Conservation (phyloP, 2,888 invertebrate species). For the Perizoma affinitatum region DNA sequence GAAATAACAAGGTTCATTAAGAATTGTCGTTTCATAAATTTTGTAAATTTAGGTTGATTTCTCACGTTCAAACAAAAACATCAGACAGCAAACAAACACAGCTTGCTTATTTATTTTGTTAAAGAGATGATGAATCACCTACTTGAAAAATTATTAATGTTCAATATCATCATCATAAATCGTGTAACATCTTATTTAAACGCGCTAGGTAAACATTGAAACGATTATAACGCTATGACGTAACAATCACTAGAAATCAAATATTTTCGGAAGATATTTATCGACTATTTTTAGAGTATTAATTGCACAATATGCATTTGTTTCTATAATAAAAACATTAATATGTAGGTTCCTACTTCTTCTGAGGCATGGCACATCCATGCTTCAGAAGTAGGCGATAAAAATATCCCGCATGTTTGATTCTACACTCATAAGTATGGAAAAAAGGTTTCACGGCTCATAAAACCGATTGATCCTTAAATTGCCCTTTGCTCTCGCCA, state of each 20-base stretch:
- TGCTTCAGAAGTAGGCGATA: constrained; percentile 25
- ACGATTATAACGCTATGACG: constrained; percentile 38
- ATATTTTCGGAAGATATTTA: background rate
- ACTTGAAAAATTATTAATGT: constrained; percentile 14
- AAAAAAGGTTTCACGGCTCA: constrained; percentile 69
- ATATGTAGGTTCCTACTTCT: too few relatives aligned
- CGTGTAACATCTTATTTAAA: constrained; percentile 47
- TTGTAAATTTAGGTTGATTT: too few relatives aligned
- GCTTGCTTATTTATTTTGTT: too few relatives aligned
- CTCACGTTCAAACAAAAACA: too few relatives aligned
- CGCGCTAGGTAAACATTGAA: constrained; percentile 48
- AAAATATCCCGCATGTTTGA: constrained; percentile 47
- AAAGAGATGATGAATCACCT: too few relatives aligned
- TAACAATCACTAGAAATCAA: constrained; percentile 4
- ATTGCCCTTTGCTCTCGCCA: constrained; percentile 54
- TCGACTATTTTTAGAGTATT: too few relatives aligned
- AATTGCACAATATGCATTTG: too few relatives aligned
- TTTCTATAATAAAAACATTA: constrained; percentile 4
- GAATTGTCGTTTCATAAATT: too few relatives aligned
- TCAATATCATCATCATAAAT: constrained; percentile 38
- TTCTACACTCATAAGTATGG: constrained; percentile 53
- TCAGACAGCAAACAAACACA: too few relatives aligned
- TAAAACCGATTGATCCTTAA: constrained; percentile 71
- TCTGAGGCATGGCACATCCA: constrained; percentile 11
- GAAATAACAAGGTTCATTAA: too few relatives aligned